Evolutionary conservation across 2,888 invertebrate species (phyloP).

Genomic region (Orthosia incerta): DNA sequence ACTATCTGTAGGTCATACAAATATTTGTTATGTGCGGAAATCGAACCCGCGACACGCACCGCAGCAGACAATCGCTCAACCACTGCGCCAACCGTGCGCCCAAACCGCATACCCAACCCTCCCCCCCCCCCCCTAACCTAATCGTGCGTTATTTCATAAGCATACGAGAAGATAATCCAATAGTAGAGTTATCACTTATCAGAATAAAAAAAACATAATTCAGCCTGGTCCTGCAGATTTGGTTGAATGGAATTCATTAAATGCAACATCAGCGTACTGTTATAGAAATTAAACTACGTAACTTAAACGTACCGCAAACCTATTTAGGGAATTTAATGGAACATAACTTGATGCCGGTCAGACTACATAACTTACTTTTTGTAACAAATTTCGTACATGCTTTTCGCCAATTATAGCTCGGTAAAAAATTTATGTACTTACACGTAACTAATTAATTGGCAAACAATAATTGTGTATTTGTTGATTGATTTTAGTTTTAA

Average conservation of each 20-base stretch:
- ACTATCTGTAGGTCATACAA: no score
- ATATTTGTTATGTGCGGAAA: no score
- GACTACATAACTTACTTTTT: constrained; percentile 31
- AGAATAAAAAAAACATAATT: no score
- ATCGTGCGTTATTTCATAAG: no score
- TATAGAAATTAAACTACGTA: background rate
- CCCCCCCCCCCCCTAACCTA: no score
- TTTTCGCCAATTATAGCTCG: background rate
- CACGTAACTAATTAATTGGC: background rate
- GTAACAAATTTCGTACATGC: constrained; percentile 2
- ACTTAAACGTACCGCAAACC: background rate
- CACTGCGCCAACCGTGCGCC: no score
- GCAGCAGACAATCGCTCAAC: no score
- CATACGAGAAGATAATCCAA: no score
- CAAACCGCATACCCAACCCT: no score
- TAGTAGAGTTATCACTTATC: no score
- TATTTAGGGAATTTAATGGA: constrained; percentile 13
- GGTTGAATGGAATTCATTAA: background rate
- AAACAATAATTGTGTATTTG: background rate
- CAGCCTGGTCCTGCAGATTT: no score
- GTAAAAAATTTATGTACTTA: background rate
- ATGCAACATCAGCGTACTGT: background rate
- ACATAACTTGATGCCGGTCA: constrained; percentile 26
- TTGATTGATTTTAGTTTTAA: constrained; percentile 15
- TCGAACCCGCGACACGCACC: no score